Base-by-base conservation (phyloP, 2,797 vertebrate species). In the Gadopsis marmoratus region DNA sequence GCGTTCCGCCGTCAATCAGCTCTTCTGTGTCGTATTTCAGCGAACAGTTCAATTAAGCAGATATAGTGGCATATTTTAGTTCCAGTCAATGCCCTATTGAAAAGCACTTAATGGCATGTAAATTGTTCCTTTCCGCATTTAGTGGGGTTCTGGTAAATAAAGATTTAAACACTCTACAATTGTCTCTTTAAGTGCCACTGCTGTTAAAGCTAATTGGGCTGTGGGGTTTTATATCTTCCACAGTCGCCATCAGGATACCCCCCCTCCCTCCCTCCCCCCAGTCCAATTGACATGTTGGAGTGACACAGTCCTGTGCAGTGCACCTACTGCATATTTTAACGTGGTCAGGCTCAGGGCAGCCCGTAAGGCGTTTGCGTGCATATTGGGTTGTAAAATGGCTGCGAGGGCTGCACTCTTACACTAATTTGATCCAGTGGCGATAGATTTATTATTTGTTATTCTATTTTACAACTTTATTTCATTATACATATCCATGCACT, bases 81-180 rank as follows among this genome's bases (percentile, higher is more conserved):
- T 97, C 97, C 96, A 96, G 96, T 98, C 95, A 94, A 97, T 97
- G 96, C 95, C 89, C 97, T 96, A 96, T 97, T 97, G 97, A 97
- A 97, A 97, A 97, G 97, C 95, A 93, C 96, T 97, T 97, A 98
- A 98, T 97, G 97, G 95, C 95, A 97, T 96, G 96, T 97, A 97
- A 98, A 97, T 97, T 95, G 96, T 95, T 96, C 95, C 94, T 95
- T 92, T 94, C 94, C 93, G 91, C 93, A 95, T 96, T 96, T 97
- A 97, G 95, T 95, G 95, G 85, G 95, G 95, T 96, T 96, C 95
- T 96, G 96, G 95, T 97, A 96, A 97, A 97, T 97, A 96, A 96
- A 97, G 96, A 97, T 97, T 97, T 97, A 97, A 97, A 96, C 96
- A 96, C 94, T 95, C 93, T 91, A 95, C 96, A 94, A 96, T 96